These are phyloP conservation scores for Harpalus rubripes DNA, from an alignment of 2,888 invertebrate genomes.

Conservation along the genomic window DNA sequence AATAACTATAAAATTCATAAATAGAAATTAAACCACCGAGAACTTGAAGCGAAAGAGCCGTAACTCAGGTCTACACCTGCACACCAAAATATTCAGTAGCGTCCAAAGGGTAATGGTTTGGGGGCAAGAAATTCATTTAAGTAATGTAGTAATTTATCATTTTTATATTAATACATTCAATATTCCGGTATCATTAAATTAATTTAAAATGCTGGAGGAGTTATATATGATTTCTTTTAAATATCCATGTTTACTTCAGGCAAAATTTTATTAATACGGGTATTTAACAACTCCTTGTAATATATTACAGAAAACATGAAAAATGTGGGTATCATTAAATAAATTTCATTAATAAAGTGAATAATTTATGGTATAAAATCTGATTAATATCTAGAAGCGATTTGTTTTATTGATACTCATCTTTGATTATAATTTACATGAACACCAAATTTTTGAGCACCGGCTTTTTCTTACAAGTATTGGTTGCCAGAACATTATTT, in stretches of 20 bases:
- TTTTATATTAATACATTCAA: neutral
- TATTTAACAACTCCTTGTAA: neutral
- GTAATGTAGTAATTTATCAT: neutral
- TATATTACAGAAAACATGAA: conserved; percentile 8
- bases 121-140: neutral
- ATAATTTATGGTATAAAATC: no score
- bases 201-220: neutral
- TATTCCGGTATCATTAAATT: neutral
- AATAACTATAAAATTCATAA: conserved; percentile 60
- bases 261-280: neutral
- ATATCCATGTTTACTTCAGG: neutral
- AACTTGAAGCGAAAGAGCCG: conserved; percentile 8
- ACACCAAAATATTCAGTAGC: conserved; percentile 12
- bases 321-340: neutral
- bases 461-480: no score
- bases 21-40: conserved; percentile 49
- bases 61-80: conserved; percentile 58
- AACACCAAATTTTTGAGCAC: no score
- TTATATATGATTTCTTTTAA: conserved; percentile 1
- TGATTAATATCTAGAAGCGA: no score
- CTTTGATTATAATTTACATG: no score
- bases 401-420: no score
- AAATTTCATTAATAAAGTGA: neutral
- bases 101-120: neutral
- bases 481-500: no score